phyloP scores from a whole-genome alignment of 2,797 vertebrate genomes.

The Lepus townsendii region DNA sequence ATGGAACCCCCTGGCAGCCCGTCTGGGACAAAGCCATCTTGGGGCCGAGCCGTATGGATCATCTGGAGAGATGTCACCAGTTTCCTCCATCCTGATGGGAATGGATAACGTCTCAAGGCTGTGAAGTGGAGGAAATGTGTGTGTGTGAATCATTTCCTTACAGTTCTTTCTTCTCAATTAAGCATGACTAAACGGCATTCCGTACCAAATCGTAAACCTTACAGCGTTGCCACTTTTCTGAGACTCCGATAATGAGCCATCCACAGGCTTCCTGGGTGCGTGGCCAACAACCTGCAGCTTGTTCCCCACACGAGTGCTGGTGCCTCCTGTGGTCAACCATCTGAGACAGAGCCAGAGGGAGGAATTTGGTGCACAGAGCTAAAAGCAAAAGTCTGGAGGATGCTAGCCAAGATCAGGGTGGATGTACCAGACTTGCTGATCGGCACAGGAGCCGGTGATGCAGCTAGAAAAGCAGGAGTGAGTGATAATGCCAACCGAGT shows the following conservation, averaged over 20 bases:
- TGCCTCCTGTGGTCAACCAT: too few species aligned
- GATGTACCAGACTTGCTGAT: not conserved
- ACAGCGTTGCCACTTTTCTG: rapidly evolving
- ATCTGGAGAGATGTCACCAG: not conserved
- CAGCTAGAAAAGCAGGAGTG: not conserved
- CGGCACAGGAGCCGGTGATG: not conserved
- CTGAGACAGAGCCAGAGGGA: not conserved
- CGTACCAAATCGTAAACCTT: not conserved
- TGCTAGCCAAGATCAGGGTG: not conserved
- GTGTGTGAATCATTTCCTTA: not conserved
- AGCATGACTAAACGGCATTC: rapidly evolving
- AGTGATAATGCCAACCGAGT: not conserved
- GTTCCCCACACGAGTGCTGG: rapidly evolving
- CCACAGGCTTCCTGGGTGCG: not conserved
- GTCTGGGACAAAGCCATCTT: not conserved
- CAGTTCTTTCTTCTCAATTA: too few species aligned
- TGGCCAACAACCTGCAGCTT: not conserved
- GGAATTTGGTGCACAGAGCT: not conserved
- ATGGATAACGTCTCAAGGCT: not conserved
- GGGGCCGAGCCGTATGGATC: not conserved
- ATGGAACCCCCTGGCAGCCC: rapidly evolving
- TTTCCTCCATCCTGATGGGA: not conserved
- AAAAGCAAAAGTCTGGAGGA: not conserved
- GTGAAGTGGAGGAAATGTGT: not conserved
- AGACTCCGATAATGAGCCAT: not conserved